Conservation (phyloP, 2,888 invertebrate species). For the Nebria salina region DNA sequence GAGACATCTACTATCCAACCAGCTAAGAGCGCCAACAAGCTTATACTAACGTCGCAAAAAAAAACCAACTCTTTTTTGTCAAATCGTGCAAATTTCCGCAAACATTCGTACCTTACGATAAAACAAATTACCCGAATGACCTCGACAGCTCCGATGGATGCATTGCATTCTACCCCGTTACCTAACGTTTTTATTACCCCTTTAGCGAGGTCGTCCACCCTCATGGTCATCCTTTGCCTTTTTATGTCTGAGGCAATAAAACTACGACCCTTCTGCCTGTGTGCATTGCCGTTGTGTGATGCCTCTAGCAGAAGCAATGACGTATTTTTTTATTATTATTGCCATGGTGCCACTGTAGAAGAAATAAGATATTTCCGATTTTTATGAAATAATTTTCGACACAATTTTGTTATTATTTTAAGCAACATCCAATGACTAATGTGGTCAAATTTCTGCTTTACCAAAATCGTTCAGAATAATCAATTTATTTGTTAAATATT, state of each 20-base stretch:
- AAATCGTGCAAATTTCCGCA: slow-evolving; percentile 45
- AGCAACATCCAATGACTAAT: no score
- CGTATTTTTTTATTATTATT: slow-evolving; percentile 40
- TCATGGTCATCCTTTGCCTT: slow-evolving; percentile 23
- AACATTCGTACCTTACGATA: slow-evolving; percentile 36
- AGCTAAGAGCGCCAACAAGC: no score
- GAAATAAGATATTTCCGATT: slow-evolving; percentile 14
- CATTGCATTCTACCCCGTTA: slow-evolving; percentile 38
- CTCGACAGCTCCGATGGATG: slow-evolving; percentile 32
- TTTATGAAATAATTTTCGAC: slow-evolving; percentile 3
- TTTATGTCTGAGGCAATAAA: slow-evolving; percentile 34
- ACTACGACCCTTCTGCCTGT: slow-evolving; percentile 9
- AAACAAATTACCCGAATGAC: slow-evolving; percentile 41
- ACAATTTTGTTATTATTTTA: background rate
- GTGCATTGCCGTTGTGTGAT: background rate
- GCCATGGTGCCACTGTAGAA: slow-evolving; percentile 17
- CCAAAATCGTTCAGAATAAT: no score
- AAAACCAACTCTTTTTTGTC: slow-evolving; percentile 33
- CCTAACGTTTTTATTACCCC: slow-evolving; percentile 54
- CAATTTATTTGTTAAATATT: no score
- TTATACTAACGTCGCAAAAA: slow-evolving; percentile 2
- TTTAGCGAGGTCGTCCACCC: slow-evolving; percentile 51
- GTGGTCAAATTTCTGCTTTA: no score
- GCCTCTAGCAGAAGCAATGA: slow-evolving; percentile 14
- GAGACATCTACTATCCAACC: no score